phyloP scores from a whole-genome alignment of 2,888 invertebrate genomes.

The Torymus texanus region DNA sequence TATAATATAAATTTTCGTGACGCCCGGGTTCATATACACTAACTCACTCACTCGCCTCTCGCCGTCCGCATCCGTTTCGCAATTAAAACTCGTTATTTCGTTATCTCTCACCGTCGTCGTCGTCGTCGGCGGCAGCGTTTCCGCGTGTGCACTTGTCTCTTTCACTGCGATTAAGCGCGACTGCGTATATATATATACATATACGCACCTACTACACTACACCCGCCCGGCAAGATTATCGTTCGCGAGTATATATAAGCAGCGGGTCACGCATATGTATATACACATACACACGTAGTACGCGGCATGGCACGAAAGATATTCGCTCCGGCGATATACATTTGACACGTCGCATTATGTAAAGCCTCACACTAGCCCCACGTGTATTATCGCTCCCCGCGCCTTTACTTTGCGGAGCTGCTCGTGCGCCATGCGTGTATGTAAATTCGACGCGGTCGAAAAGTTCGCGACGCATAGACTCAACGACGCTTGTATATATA shows the following conservation, averaged over 20 bases:
- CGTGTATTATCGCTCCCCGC: neutral
- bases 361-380: neutral
- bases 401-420: too few relatives aligned
- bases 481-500: too few relatives aligned
- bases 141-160: conserved; percentile 55
- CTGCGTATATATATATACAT: neutral
- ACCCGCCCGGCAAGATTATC: conserved; percentile 30
- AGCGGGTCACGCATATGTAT: conserved; percentile 13
- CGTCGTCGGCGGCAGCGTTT: conserved; percentile 20
- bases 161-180: conserved; percentile 34
- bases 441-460: neutral
- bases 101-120: conserved; percentile 60
- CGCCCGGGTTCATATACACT: too few relatives aligned
- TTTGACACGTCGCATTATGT: conserved; percentile 46
- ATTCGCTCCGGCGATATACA: conserved; percentile 4
- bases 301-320: too few relatives aligned
- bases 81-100: conserved; percentile 72
- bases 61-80: conserved; percentile 62
- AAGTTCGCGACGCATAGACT: too few relatives aligned
- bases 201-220: neutral
- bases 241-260: neutral
- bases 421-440: neutral
- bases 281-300: too few relatives aligned
- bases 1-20: too few relatives aligned
- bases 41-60: neutral